These are phyloP conservation scores for Lutjanus erythropterus DNA, from an alignment of 2,113 vertebrate genomes.

Conservation along the genomic window DNA sequence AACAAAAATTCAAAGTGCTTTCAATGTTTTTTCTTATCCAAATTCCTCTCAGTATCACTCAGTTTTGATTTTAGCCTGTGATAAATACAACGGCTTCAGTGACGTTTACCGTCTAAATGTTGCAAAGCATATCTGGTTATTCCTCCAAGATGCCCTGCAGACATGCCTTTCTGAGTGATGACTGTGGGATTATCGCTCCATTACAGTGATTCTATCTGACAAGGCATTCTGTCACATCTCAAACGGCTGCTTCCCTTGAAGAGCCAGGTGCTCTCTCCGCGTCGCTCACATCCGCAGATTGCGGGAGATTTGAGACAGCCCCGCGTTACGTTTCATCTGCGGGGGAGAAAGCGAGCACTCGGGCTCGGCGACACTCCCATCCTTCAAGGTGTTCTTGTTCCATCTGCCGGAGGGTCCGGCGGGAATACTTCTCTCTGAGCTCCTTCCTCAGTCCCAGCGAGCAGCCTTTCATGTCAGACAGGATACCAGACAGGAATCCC, in stretches of 20 bases:
- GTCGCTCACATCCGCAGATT: conserved; percentile 74
- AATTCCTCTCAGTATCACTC: conserved; percentile 14
- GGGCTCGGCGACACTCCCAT: conserved; percentile 78
- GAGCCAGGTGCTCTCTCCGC: conserved; percentile 78
- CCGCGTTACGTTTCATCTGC: conserved; percentile 72
- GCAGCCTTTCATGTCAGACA: conserved; percentile 85
- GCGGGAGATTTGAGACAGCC: conserved; percentile 78
- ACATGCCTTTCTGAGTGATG: conserved; percentile 80
- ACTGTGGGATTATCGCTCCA: conserved; percentile 79
- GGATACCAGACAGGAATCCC: conserved; percentile 84
- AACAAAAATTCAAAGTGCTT: conserved; percentile 40
- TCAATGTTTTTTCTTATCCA: conserved; percentile 25
- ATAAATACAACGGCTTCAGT: conserved; percentile 37
- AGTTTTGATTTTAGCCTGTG: conserved; percentile 49
- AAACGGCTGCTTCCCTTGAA: conserved; percentile 78
- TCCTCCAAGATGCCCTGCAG: conserved; percentile 77
- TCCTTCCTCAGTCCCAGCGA: conserved; percentile 73
- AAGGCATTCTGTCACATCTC: conserved; percentile 80
- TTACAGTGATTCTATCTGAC: conserved; percentile 81
- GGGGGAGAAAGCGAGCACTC: conserved; percentile 60
- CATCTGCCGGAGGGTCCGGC: conserved; percentile 79
- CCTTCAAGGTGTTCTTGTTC: conserved; percentile 84
- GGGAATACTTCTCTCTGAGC: conserved; percentile 82
- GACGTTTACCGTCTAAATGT: conserved; percentile 55
- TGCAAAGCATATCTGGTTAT: conserved; percentile 67